phyloP scores from a whole-genome alignment of 2,113 vertebrate genomes.

The Rana temporaria region DNA sequence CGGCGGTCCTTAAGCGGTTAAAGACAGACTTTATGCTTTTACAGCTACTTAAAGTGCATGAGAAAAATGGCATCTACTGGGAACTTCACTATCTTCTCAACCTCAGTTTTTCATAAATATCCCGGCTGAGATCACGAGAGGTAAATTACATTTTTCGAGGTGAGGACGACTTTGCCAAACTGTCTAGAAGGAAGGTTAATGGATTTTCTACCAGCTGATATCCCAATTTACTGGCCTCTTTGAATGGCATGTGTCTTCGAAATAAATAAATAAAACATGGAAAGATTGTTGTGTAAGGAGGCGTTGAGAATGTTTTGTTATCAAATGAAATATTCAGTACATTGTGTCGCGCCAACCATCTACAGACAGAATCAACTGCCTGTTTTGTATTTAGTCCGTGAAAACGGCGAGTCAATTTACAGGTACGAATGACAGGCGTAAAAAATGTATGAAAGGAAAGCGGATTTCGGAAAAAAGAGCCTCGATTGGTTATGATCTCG shows the following conservation, averaged over 20 bases:
- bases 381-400: too few species aligned
- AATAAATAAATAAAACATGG: neutral
- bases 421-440: neutral
- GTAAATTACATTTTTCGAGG: neutral
- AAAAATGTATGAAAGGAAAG: neutral
- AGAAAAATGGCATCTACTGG: too few species aligned
- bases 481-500: neutral
- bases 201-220: slow-evolving; percentile 2
- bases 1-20: too few species aligned
- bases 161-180: neutral
- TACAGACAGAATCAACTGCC: too few species aligned
- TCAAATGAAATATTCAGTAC: neutral
- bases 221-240: neutral
- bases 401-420: neutral
- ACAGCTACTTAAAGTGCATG: too few species aligned
- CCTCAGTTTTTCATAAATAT: too few species aligned
- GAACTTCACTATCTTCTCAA: too few species aligned
- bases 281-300: neutral
- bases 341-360: neutral
- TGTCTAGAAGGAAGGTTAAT: slow-evolving; percentile 3
- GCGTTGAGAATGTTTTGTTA: neutral
- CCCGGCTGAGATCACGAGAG: neutral
- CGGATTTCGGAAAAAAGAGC: neutral
- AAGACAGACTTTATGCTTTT: too few species aligned
- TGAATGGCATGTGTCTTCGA: neutral